These are phyloP conservation scores for Aphodius sticticus DNA, from an alignment of 2,888 invertebrate genomes.

Conservation along the genomic window DNA sequence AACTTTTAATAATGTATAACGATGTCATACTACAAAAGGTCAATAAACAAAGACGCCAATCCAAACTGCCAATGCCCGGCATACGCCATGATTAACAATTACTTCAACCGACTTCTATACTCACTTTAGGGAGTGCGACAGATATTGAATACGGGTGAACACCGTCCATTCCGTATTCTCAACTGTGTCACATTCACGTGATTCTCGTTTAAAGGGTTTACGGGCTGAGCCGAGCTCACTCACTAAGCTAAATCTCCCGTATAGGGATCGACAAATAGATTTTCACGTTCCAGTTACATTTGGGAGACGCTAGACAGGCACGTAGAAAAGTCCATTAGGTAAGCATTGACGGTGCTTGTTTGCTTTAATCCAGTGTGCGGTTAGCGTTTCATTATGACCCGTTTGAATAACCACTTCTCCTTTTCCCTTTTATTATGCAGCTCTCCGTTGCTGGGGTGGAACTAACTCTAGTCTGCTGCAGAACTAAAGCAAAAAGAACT, in stretches of 20 bases:
- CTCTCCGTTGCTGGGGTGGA: background rate
- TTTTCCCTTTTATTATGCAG: background rate
- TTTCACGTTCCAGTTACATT: slow-evolving; percentile 4
- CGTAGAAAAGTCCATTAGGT: background rate
- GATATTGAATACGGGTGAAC: background rate
- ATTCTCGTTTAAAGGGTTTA: background rate
- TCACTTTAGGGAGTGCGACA: background rate
- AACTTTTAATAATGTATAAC: no score
- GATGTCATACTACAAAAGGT: no score
- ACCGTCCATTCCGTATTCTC: background rate
- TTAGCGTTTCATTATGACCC: background rate
- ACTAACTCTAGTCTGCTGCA: background rate
- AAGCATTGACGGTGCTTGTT: background rate
- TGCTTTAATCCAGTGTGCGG: background rate
- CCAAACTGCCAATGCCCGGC: no score
- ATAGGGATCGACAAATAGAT: background rate
- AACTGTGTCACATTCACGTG: background rate
- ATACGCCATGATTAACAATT: no score
- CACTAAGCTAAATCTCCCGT: background rate
- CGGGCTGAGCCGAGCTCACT: background rate
- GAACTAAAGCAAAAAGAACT: background rate
- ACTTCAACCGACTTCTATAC: background rate
- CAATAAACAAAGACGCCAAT: no score
- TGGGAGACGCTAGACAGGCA: background rate
- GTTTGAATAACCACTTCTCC: background rate